These are phyloP conservation scores for Allygus modestus DNA, from an alignment of 2,888 invertebrate species.

Conservation along the genomic window DNA sequence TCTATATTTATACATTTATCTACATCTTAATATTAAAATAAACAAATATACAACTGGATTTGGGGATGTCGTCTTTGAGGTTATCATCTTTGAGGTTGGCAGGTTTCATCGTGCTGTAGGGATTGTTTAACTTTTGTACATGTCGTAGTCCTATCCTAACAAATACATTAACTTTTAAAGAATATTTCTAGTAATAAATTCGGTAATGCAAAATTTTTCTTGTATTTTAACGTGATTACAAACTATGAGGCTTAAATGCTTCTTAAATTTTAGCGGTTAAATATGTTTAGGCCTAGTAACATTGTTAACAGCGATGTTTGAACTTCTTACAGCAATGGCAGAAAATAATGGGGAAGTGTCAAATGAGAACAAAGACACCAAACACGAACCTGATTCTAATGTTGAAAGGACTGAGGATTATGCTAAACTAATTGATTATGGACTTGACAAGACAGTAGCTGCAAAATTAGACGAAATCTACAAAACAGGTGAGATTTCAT, in stretches of 20 bases:
- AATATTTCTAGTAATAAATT: not conserved
- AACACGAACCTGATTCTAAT: conserved; percentile 81
- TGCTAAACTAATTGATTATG: conserved; percentile 96
- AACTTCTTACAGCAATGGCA: conserved; percentile 83
- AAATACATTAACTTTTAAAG: not conserved
- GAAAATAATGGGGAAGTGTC: conserved; percentile 92
- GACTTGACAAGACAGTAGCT: conserved; percentile 96
- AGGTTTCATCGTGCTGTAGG: conserved; percentile 8
- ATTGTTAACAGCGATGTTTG: conserved; percentile 63
- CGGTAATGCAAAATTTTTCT: conserved; percentile 12
- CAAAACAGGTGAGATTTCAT: conserved; percentile 84
- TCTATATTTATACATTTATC: conserved; percentile 64
- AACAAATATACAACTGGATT: conserved; percentile 29
- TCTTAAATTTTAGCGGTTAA: conserved; percentile 50
- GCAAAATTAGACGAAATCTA: conserved; percentile 98
- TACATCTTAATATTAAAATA: conserved; percentile 50
- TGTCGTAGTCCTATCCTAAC: not conserved
- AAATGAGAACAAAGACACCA: conserved; percentile 81
- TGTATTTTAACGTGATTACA: not conserved
- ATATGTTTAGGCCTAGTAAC: conserved; percentile 57
- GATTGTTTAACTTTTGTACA: not conserved
- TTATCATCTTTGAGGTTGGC: conserved; percentile 26
- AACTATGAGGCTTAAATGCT: conserved; percentile 22
- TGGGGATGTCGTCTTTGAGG: conserved; percentile 13
- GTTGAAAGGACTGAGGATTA: conserved; percentile 92